These are phyloP conservation scores for Hyaena hyaena DNA, from an alignment of 2,113 vertebrate genomes.

Conservation along the genomic window DNA sequence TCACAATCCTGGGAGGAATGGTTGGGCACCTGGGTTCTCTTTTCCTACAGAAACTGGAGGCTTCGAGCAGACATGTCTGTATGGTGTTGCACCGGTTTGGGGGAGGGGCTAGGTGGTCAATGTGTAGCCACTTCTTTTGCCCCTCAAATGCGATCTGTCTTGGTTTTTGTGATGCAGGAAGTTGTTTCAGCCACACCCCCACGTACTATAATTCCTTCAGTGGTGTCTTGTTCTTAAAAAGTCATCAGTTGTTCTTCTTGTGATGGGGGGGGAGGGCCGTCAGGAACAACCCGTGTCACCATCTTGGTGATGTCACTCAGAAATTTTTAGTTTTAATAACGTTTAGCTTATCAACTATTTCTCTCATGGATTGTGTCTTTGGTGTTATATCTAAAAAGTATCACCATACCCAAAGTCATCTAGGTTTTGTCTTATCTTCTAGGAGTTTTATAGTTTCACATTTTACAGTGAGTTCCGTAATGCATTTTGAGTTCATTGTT, in stretches of 20 bases:
- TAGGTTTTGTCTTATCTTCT: not conserved
- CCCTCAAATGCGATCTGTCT: not conserved
- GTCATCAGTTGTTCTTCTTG: not conserved
- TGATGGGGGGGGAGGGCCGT: not conserved
- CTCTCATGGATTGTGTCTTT: not conserved
- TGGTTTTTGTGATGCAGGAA: not conserved
- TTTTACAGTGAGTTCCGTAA: not conserved
- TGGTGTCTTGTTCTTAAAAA: not conserved
- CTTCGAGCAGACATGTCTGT: not conserved
- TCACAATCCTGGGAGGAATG: not conserved
- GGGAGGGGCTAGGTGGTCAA: not conserved
- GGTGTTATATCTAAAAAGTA: not conserved
- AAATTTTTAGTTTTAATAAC: not conserved
- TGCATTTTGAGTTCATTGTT: not conserved
- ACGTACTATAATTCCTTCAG: not conserved
- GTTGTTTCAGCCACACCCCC: not conserved
- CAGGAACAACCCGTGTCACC: not conserved
- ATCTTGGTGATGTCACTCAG: not conserved
- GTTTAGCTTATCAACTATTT: not conserved
- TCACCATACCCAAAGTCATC: not conserved
- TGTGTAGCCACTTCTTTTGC: not conserved
- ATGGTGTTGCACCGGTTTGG: not conserved
- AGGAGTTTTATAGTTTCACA: not conserved
- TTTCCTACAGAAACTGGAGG: not conserved
- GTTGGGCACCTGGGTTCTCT: not conserved